Conservation (phyloP, 2,113 vertebrate species). For the Rhinolophus sinicus region DNA sequence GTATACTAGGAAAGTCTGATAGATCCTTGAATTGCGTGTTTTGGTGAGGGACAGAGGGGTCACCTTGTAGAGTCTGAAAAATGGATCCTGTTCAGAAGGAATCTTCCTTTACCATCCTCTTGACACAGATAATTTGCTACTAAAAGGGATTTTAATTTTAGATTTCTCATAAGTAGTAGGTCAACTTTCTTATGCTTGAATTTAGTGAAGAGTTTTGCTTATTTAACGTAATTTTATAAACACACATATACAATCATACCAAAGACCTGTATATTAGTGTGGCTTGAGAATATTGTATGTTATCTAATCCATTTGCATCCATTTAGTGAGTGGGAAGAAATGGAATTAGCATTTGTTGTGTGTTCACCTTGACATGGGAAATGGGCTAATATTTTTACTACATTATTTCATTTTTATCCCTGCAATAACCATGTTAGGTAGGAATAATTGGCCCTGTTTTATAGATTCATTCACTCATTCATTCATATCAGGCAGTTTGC, state of each 20-base stretch:
- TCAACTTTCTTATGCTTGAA: conserved; percentile 6
- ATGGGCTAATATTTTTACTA: not conserved
- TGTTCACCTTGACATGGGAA: not conserved
- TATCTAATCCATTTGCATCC: not conserved
- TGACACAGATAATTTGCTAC: not conserved
- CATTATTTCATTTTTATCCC: not conserved
- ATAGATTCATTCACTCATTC: not conserved
- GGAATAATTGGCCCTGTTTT: not conserved
- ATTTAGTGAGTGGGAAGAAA: not conserved
- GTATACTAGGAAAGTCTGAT: not conserved
- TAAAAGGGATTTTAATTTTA: conserved; percentile 26
- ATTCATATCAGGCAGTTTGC: not conserved
- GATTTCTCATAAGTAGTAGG: not conserved
- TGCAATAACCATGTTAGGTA: not conserved
- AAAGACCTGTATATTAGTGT: not conserved
- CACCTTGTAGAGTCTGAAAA: not conserved
- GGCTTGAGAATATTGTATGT: not conserved
- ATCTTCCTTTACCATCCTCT: not conserved
- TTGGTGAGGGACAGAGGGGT: not conserved
- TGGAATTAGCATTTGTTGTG: not conserved
- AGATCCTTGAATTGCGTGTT: not conserved
- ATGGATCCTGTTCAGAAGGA: not conserved
- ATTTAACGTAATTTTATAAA: not conserved
- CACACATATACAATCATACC: not conserved
- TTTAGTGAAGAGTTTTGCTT: not conserved